phyloP scores from a whole-genome alignment of 2,888 invertebrate genomes.

The Cheilosia impressa region DNA sequence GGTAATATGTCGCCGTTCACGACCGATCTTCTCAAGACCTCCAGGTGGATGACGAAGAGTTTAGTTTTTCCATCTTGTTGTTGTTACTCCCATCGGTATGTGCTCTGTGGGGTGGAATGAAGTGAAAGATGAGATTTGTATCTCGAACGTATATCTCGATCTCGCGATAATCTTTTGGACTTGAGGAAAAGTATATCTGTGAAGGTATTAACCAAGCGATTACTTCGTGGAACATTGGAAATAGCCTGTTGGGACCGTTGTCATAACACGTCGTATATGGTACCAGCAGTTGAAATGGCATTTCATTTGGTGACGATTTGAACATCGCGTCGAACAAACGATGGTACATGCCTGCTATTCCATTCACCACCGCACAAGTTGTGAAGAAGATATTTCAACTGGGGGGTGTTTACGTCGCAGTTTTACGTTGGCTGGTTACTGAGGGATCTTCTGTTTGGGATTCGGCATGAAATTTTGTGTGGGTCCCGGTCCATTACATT shows the following conservation, averaged over 20 bases:
- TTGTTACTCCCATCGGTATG: not conserved
- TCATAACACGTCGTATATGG: slow-evolving; percentile 52
- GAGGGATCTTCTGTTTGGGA: not conserved
- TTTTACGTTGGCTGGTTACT: not conserved
- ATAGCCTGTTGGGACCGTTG: slow-evolving; percentile 61
- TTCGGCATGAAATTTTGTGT: not conserved
- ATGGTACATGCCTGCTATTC: slow-evolving; percentile 66
- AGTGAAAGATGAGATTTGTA: slow-evolving; percentile 70
- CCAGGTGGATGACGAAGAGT: slow-evolving; percentile 59
- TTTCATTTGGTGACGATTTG: slow-evolving; percentile 69
- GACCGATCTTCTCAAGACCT: slow-evolving; percentile 52
- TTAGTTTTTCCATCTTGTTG: slow-evolving; percentile 54
- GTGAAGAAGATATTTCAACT: slow-evolving; percentile 48
- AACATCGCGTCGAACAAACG: slow-evolving; percentile 64
- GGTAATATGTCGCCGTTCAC: slow-evolving; percentile 64
- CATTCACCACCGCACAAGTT: slow-evolving; percentile 71
- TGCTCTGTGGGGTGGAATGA: slow-evolving; percentile 55
- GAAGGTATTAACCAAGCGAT: slow-evolving; percentile 43
- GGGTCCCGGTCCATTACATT: not conserved
- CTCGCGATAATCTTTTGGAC: slow-evolving; percentile 12
- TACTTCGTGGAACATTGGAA: slow-evolving; percentile 60
- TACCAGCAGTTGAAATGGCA: slow-evolving; percentile 31
- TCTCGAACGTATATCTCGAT: slow-evolving; percentile 60
- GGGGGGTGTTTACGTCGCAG: not conserved
- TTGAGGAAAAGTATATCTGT: slow-evolving; percentile 32